Evolutionary conservation across 2,113 vertebrate genomes (phyloP).

Genomic region (Manacus vitellinus): DNA sequence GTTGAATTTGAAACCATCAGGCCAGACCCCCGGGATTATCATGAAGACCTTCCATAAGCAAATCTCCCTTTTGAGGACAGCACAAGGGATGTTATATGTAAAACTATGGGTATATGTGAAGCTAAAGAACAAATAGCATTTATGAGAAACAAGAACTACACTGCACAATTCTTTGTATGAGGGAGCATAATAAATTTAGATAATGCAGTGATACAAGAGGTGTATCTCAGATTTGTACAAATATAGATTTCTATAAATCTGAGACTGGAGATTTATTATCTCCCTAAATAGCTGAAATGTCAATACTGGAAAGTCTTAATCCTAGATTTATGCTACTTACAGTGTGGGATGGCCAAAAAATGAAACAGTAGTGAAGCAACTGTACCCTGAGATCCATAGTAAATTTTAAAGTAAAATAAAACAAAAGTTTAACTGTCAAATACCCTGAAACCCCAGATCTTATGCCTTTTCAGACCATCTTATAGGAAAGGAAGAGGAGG

Average conservation of each 20-base stretch:
- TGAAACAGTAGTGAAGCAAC: not conserved
- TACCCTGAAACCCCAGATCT: fast-evolving
- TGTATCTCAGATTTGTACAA: not conserved
- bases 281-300: not conserved
- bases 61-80: not conserved
- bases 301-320: not conserved
- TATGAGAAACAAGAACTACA: not conserved
- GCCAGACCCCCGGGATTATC: not conserved
- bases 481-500: not conserved
- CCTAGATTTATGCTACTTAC: not conserved
- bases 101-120: not conserved
- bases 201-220: not conserved
- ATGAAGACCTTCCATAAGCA: not conserved
- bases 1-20: not conserved
- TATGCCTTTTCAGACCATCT: not conserved
- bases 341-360: not conserved
- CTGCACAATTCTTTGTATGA: not conserved
- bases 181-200: not conserved
- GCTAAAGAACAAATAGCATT: not conserved
- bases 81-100: not conserved
- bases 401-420: not conserved
- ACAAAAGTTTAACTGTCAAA: not conserved
- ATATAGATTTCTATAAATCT: not conserved
- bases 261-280: not conserved
- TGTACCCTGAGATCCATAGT: not conserved